A percentile compares a stretch with the other conserved stretches of the same genome.
These are phyloP conservation scores for Leucoraja erinaceus DNA, from an alignment of 2,113 vertebrate species.

Conservation along the genomic window DNA sequence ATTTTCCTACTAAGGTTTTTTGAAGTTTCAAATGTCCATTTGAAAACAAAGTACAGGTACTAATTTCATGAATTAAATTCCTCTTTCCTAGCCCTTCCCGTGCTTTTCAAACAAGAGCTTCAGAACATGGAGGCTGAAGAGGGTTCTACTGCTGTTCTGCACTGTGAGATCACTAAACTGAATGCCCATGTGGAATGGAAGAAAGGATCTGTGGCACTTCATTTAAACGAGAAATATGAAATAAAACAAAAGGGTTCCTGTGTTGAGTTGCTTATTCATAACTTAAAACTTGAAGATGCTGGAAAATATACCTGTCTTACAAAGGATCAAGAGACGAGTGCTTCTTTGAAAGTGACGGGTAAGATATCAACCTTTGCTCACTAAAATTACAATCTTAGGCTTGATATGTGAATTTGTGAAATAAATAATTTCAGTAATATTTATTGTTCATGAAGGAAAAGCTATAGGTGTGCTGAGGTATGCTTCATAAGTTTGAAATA, in stretches of 20 bases:
- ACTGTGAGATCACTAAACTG: constrained; percentile 52
- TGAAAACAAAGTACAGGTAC: neutral
- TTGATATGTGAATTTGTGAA: neutral
- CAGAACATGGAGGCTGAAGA: constrained; percentile 50
- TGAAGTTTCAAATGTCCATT: neutral
- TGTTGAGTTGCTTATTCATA: constrained; percentile 50
- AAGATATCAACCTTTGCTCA: constrained; percentile 41
- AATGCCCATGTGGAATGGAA: constrained; percentile 46
- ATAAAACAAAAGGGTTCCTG: constrained; percentile 48
- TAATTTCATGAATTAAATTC: neutral
- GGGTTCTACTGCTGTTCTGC: constrained; percentile 47
- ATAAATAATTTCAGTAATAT: neutral
- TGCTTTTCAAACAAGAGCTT: constrained; percentile 50
- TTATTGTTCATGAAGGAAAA: neutral
- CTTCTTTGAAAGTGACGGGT: constrained; percentile 53
- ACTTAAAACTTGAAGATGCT: constrained; percentile 57
- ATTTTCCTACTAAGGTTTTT: neutral
- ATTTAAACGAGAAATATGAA: constrained; percentile 49
- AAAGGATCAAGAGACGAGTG: constrained; percentile 51
- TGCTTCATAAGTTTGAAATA: neutral
- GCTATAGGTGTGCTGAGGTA: neutral
- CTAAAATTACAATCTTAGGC: too few species aligned
- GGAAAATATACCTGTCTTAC: constrained; percentile 64
- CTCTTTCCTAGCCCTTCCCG: constrained; percentile 48
- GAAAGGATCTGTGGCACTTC: constrained; percentile 43